phyloP scores from a whole-genome alignment of 2,888 invertebrate genomes.

The Hypsopygia costalis region DNA sequence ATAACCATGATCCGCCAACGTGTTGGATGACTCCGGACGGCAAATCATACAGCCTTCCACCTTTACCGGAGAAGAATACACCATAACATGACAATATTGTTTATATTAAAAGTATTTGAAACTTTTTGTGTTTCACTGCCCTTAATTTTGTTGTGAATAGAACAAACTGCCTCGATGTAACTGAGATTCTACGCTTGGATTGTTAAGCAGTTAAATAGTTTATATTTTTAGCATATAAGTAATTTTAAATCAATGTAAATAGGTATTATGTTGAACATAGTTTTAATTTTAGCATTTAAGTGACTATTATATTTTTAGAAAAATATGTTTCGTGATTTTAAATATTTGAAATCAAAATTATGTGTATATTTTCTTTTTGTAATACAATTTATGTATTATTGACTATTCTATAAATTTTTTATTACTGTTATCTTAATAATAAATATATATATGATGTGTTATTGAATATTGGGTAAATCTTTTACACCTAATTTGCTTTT shows the following conservation, averaged over 20 bases:
- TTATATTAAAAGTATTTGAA: constrained; percentile 38
- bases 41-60: constrained; percentile 67
- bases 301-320: not conserved
- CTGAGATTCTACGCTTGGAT: not conserved
- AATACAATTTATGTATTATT: too few species aligned
- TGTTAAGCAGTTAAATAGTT: not conserved
- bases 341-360: too few species aligned
- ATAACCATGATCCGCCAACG: constrained; percentile 72
- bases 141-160: constrained; percentile 26
- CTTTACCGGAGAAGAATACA: constrained; percentile 50
- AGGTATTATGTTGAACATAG: not conserved
- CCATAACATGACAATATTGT: constrained; percentile 27
- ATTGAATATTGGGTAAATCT: too few species aligned
- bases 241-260: not conserved
- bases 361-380: too few species aligned
- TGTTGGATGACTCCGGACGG: constrained; percentile 77
- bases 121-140: constrained; percentile 26
- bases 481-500: too few species aligned
- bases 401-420: too few species aligned
- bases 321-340: not conserved
- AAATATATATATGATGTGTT: too few species aligned
- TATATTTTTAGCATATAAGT: not conserved
- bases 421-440: too few species aligned
- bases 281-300: not conserved
- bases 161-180: constrained; percentile 35